Base-by-base conservation (phyloP, 2,888 invertebrate species). In the Scelioninae gen. 2 region DNA sequence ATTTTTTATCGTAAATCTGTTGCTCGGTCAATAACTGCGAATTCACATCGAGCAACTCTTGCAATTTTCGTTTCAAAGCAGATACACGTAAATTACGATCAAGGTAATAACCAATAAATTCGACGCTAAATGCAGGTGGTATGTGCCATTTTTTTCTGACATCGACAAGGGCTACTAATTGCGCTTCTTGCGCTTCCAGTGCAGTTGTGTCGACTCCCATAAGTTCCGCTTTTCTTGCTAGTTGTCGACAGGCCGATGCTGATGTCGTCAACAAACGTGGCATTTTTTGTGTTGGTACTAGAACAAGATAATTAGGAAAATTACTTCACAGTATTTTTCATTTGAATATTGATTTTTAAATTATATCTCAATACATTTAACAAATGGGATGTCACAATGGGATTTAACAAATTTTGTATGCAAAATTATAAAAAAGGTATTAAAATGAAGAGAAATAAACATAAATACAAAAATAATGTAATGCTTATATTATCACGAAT, bases 231-330 rank as follows among this genome's bases (percentile, higher is more conserved):
- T 97, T 97, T 75, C 90, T 90, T 71, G 94, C 88, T 63, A 97
- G 89, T 77, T 92, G 91, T 10, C 92, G 90, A 86, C 95, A 93
- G 0, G 96, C 96, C 0, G 95, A 94, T 0, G 97, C 95, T 76
- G 95, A 95, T 7, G 97, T 96, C 33, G 94, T 95, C 60, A 98
- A 86, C 79, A 96, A 88, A 4, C 97, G 90, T 0, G 96, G 95
- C 93, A 97, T 95, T 87, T 97, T 97, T 85, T 97, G 96, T 0
- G 96, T 96, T 0, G 96, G 97, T 41, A 96, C 96, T 95, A 80
- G 31, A 86, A 60, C 5, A 31, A 39, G 16, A 52, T n/a, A n/a
- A n/a, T n/a, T n/a, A n/a, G n/a, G n/a, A n/a, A n/a, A n/a, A n/a
- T n/a, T n/a, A n/a, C n/a, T n/a, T n/a, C n/a, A n/a, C n/a, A n/a